Base-by-base conservation (phyloP, 2,888 invertebrate genomes). In the Apotomis capreana region DNA sequence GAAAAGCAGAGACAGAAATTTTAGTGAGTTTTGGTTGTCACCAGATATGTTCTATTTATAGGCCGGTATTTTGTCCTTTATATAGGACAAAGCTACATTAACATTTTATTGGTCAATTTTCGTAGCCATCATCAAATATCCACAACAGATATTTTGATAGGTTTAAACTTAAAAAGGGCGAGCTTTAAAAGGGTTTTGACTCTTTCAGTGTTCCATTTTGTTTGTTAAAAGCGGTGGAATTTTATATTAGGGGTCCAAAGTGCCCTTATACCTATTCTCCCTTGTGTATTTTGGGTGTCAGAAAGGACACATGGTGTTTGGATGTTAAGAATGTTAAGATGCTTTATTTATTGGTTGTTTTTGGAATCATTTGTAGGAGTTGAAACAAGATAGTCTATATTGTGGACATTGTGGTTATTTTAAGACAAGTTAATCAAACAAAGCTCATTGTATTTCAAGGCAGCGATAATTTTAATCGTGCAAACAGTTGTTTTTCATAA, bases 221-320 rank as follows among this genome's bases (percentile, higher is more conserved):
- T 26, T 61, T 40, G 54, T 55, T 57, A 37, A 69, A 69, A 62
- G 62, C 55, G 15, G 46, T 40, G 69, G 57, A 65, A 65, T 69
- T 52, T 59, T 52, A 44, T 15, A 62, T 54, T 5, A 60, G 60
- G 69, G 69, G 69, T 58, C 15, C 37, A 15, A 51, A 69, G 62
- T 55, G 15, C 62, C 69, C 69, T 58, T 37, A 46, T 10, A 9
- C 54, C 36, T 15, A 10, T 26, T 37, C 5, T 69, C 69, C 62
- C 55, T 51, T 9, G 57, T 46, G 26, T 46, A 36, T 57, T 36
- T 12, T 55, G 55, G 55, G 65, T 65, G 26, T 55, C 55, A 49
- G 37, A 40, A 63, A 62, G 51, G 15, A 15, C 15, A 15, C 15
- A 15, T 15, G 15, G 15, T 2, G 26, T 26, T 26, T 26, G 26